Base-by-base conservation (phyloP, 2,113 vertebrate genomes). In the Zingel zingel region DNA sequence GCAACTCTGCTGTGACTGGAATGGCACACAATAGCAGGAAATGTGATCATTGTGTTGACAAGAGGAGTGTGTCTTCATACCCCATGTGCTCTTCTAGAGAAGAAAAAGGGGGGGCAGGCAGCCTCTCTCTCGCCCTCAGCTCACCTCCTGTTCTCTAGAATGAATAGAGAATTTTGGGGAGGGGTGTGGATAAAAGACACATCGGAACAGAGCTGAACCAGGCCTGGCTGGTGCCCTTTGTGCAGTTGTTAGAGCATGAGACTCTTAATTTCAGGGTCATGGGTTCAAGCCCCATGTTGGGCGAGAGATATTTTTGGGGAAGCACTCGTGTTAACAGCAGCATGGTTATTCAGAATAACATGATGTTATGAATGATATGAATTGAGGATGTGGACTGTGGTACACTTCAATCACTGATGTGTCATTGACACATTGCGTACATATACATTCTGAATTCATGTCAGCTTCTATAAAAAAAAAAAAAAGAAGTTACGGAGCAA, bases 181-280 rank as follows among this genome's bases (percentile, higher is more conserved):
- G 16, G 72, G 33, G 33, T 0, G 0, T 3, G 16, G 1, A 12
- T 10, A 73, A 65, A 50, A 6, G 15, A 33, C 2, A 18, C 19
- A 7, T 21, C 19, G 23, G 18, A 2, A 3, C 0, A 0, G 0
- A 0, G 0, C 0, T 1, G 0, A 0, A 9, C 0, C 0, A 50
- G 0, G 86, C 86, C 92, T 0, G 90, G 93, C 90, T 94, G 92
- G 87, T n/a, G n/a, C n/a, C n/a, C n/a, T n/a, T n/a, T n/a, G n/a
- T n/a, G n/a, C 89, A 92, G 87, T 91, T 82, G 87, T 90, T 91
- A 93, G 91, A 90, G 87, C 89, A 89, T 92, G 90, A 93, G 90
- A 88, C 90, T 92, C 90, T 93, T 90, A 92, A 89, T 92, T 88
- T 93, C 91, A 92, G 90, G 92, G 92, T 89, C 68, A 85, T 88